phyloP scores from a whole-genome alignment of 2,797 vertebrate genomes.

The Balearica regulorum region DNA sequence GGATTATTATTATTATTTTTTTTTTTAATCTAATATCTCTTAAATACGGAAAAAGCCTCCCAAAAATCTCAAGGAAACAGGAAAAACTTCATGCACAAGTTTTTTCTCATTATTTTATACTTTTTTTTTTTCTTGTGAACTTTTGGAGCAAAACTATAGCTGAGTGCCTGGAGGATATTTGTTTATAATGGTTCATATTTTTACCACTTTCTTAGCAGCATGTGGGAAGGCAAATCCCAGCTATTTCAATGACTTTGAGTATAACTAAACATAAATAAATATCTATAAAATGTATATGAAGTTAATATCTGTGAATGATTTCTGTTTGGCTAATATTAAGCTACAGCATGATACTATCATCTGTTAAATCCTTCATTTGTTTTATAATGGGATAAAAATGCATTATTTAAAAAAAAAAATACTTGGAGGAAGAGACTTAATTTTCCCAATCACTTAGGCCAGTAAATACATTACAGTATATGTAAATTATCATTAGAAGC shows the following conservation, averaged over 20 bases:
- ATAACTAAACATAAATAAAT: background rate
- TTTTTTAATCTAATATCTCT: background rate
- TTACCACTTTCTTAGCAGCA: background rate
- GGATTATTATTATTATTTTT: background rate
- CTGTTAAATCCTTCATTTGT: background rate
- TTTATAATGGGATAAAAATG: background rate
- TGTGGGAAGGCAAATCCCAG: background rate
- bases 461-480: background rate
- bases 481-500: background rate
- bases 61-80: background rate
- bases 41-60: background rate
- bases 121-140: background rate
- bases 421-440: background rate
- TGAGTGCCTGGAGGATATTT: background rate
- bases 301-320: background rate
- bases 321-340: background rate
- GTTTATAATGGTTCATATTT: background rate
- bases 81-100: background rate
- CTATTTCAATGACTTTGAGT: background rate
- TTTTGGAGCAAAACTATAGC: background rate
- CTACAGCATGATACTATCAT: background rate
- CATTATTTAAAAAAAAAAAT: background rate
- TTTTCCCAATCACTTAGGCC: background rate
- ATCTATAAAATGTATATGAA: background rate
- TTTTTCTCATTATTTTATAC: background rate